Evolutionary conservation across 2,113 vertebrate species (phyloP), one percentile per base, ranked within the genome.

Genomic region (Megaceryle maxima): DNA sequence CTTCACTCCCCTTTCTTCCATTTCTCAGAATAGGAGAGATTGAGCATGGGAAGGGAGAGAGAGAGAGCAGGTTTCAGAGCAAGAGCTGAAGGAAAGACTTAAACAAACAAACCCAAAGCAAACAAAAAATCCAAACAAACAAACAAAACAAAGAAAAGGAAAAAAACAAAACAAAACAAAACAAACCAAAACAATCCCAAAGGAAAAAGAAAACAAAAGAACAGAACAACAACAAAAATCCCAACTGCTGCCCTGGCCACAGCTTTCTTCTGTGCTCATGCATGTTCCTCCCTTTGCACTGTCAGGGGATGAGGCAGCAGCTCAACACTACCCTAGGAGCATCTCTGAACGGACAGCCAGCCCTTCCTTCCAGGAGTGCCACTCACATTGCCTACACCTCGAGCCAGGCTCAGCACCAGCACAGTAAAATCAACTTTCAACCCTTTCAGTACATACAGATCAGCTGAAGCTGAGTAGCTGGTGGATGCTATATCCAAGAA

Each of bases 281-380:
- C n/a, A 3, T 5, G 4, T 37, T 39, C 64, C 26, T 64, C 9
- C 15, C 41, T 77, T 33, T 48, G 33, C 33, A 20, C 16, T 53
- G 25, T 16, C 64, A 77, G 48, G 13, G 13, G 5, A 44, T n/a
- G 64, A 56, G 50, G 50, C 69, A 78, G 77, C n/a, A 81, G 44
- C 69, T 87, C 50, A 64, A 62, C 14, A 2, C 50, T 13, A 6
- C 19, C 74, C 82, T 17, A 12, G 44, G 11, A 70, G 35, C 64
- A 35, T 16, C 46, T 63, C 67, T 55, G 46, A 22, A 37, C 0
- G 1, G 2, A 26, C 5, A 1, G 18, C 10, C 4, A 11, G 26
- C n/a, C 25, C 55, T 53, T 48, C 29, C 13, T 37, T 43, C 43
- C 51, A 35, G 43, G 19, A 70, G 5, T 9, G 4, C 10, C 39